Evolutionary conservation across 1,140 invertebrate genomes (phyloP), one percentile per base, ranked within the genome.

Genomic region (Heliconius congener): DNA sequence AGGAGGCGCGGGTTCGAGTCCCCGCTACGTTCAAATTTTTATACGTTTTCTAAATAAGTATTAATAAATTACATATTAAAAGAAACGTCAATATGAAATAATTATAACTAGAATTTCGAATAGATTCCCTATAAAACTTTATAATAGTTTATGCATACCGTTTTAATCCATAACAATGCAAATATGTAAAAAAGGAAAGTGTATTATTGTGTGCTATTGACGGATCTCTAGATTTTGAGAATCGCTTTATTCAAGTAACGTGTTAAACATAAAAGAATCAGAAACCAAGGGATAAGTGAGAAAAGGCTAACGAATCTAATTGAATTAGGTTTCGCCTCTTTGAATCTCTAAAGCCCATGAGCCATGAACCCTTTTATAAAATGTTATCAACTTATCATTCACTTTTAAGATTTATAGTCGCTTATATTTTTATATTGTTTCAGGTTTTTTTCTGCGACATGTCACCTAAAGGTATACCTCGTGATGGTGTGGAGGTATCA

Each of bases 231-330:
- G 74, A 27, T 78, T 83, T 74, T 74, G 72, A 73, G 42, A 78
- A 81, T 82, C 81, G 80, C 77, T 85, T 76, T 83, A 81, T 81
- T 84, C 76, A 80, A 72, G 83, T 82, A 88, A 80, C 79, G 87
- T 87, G 57, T 60, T 60, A 42, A 74, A 83, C 11, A 46, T 46
- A 16, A 46, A 46, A 74, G 84, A 85, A 82, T 84, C 85, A 79
- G 30, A 19, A 76, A 76, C 76, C 42, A 60, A 60, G 57, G 60
- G 72, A 74, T 82, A 84, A 86, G 83, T 86, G 81, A 82, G 77
- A 82, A 83, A 81, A 85, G 77, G 82, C 78, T 82, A 85, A 85
- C 81, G 82, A 88, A 90, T 88, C 82, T 80, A 85, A 87, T 90
- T 88, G 87, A 80, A 80, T 79, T 78, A 82, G 72, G 82, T 84